These are phyloP conservation scores for Tenebrosternarchus preto DNA, from an alignment of 2,113 vertebrate genomes.

Conservation along the genomic window DNA sequence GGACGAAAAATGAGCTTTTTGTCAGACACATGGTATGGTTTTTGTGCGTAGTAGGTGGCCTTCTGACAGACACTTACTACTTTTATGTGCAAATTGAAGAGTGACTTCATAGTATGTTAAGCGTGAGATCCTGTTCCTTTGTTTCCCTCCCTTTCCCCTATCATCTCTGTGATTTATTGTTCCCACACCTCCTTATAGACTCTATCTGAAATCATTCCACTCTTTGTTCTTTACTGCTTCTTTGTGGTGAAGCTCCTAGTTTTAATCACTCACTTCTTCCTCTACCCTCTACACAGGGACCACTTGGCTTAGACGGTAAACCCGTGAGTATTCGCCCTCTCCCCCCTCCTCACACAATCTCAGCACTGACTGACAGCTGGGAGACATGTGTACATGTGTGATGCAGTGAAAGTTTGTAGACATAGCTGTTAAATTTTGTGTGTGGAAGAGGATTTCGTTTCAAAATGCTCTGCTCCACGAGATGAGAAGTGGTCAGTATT, in stretches of 20 bases:
- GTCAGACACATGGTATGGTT: conserved; percentile 10
- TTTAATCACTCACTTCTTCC: conserved; percentile 38
- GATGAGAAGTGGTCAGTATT: background rate
- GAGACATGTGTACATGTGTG: conserved; percentile 5
- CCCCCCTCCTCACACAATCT: background rate
- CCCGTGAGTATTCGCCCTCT: conserved; percentile 82
- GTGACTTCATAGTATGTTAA: conserved; percentile 5
- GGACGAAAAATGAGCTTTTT: background rate
- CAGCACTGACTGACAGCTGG: conserved; percentile 6
- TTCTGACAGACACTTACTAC: background rate
- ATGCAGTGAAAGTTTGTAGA: conserved; percentile 2
- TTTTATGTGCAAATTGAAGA: background rate
- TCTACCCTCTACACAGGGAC: conserved; percentile 77
- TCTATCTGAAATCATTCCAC: conserved; percentile 7
- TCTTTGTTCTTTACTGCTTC: conserved; percentile 26
- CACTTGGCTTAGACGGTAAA: conserved; percentile 93
- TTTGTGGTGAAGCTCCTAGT: background rate
- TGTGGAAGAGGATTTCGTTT: background rate
- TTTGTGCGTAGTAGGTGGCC: conserved; percentile 5
- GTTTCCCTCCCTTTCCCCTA: conserved; percentile 11
- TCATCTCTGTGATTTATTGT: conserved; percentile 24
- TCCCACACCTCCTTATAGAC: conserved; percentile 22
- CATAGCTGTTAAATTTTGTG: background rate
- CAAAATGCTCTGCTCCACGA: background rate
- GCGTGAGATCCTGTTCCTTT: background rate